Evolutionary conservation across 2,113 vertebrate genomes (phyloP).

Genomic region (Hippolais icterina): DNA sequence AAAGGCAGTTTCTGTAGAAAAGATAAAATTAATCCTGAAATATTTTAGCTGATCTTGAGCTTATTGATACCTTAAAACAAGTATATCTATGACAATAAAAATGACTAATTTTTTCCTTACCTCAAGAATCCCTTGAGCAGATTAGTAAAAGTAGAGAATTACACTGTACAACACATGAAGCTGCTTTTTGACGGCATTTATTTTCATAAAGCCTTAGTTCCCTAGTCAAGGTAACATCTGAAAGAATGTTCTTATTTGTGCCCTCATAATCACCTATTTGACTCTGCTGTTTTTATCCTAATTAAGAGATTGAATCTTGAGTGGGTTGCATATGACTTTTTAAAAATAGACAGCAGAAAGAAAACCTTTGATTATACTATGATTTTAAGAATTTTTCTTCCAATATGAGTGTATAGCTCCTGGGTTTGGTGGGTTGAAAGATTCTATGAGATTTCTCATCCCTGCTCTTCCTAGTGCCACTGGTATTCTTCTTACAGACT

Average conservation of each 20-base stretch:
- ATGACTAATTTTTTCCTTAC: conserved; percentile 1
- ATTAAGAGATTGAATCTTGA: neutral
- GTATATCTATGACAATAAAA: conserved; percentile 10
- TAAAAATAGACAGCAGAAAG: neutral
- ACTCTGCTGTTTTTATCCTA: neutral
- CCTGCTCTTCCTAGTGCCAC: neutral
- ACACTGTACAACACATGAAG: neutral
- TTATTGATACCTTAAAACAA: neutral
- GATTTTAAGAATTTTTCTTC: neutral
- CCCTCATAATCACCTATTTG: neutral
- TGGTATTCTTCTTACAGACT: neutral
- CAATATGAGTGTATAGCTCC: neutral
- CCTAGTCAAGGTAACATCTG: neutral
- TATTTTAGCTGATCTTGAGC: neutral
- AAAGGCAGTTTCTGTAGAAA: neutral
- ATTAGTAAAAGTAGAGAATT: conserved; percentile 47
- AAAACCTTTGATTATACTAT: neutral
- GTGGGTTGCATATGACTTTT: neutral
- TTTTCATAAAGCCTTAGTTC: neutral
- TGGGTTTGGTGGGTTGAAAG: neutral
- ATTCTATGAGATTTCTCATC: neutral
- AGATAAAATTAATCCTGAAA: neutral
- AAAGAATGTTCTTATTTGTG: neutral
- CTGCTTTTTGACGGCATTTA: conserved; percentile 42
- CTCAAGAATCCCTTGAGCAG: conserved; percentile 40